phyloP scores from a whole-genome alignment of 2,797 vertebrate species.

The Molossus alvarezi region DNA sequence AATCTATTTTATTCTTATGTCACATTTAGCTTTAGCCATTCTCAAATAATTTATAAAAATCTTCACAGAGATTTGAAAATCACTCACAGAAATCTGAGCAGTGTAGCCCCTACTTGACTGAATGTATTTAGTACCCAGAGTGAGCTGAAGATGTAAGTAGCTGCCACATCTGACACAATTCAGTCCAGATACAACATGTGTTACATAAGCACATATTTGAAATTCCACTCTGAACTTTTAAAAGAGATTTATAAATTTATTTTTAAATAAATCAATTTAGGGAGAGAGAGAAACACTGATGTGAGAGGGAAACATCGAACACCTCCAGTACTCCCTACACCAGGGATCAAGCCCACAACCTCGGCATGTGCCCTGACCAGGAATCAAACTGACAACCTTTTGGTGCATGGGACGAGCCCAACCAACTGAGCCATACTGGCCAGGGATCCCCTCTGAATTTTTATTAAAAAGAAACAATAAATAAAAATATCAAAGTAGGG shows the following conservation, averaged over 20 bases:
- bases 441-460: neutral
- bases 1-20: neutral
- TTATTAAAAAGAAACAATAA: neutral
- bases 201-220: neutral
- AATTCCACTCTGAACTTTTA: neutral
- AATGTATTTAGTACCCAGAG: neutral
- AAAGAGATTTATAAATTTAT: neutral
- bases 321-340: neutral
- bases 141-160: neutral
- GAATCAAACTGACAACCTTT: neutral
- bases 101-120: neutral
- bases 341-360: neutral
- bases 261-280: neutral
- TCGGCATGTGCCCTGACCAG: neutral
- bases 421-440: neutral
- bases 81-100: neutral
- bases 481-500: neutral
- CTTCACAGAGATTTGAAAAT: neutral
- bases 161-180: neutral
- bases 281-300: neutral
- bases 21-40: neutral
- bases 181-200: neutral
- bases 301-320: neutral
- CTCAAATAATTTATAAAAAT: neutral
- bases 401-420: neutral